A percentile compares a stretch with the other conserved stretches of the same genome.
Conservation (phyloP, 2,888 invertebrate genomes). For the Copidosoma aretas region DNA sequence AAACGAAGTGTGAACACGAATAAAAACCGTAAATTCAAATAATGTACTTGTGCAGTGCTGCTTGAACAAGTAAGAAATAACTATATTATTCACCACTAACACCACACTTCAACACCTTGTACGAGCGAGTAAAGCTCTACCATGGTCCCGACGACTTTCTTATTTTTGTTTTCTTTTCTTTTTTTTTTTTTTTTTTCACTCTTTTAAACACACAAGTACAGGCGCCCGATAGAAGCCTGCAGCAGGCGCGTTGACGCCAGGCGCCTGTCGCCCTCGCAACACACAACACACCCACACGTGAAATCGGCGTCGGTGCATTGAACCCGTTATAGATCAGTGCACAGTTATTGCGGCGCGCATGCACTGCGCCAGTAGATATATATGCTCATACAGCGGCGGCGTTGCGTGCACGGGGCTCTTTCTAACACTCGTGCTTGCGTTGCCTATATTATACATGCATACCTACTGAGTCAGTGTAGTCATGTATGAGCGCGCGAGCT, state of each 20-base stretch:
- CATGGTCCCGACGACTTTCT: too few relatives aligned
- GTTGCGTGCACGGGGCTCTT: neutral
- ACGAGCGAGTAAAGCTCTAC: too few relatives aligned
- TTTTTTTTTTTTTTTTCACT: too few relatives aligned
- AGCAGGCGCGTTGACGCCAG: neutral
- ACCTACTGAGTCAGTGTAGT: neutral
- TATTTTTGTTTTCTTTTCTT: too few relatives aligned
- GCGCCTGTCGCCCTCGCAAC: slow-evolving; percentile 5
- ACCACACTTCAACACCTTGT: too few relatives aligned
- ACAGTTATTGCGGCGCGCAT: slow-evolving; percentile 35
- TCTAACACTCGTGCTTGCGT: neutral
- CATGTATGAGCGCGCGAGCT: neutral
- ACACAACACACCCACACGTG: slow-evolving; percentile 6
- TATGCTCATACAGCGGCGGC: neutral
- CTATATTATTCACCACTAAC: too few relatives aligned
- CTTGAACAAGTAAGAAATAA: too few relatives aligned
- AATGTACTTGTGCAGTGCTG: too few relatives aligned
- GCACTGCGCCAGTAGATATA: neutral
- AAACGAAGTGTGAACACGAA: too few relatives aligned
- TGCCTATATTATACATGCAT: neutral
- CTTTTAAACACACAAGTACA: too few relatives aligned
- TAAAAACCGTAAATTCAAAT: too few relatives aligned
- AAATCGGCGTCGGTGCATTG: slow-evolving; percentile 42
- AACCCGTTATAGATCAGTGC: slow-evolving; percentile 46
- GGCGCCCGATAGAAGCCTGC: too few relatives aligned